Evolutionary conservation across 2,113 vertebrate species (phyloP).

Genomic region (Emydura subglobosa): DNA sequence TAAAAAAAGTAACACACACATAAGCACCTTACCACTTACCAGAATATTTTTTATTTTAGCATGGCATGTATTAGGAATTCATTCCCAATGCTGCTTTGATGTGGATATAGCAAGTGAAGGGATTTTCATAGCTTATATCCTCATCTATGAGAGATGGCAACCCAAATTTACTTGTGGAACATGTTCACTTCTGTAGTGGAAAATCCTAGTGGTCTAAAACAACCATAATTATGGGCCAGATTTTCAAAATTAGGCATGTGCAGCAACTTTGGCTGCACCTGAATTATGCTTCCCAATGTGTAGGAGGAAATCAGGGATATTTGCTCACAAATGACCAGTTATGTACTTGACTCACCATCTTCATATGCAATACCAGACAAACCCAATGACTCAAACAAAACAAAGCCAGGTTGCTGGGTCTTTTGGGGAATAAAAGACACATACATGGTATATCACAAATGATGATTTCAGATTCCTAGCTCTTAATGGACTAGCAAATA

Average conservation of each 20-base stretch:
- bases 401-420: accelerated
- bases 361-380: neutral
- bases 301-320: neutral
- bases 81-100: constrained; percentile 16
- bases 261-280: neutral
- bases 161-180: constrained; percentile 25
- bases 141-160: constrained; percentile 36
- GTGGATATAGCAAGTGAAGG: constrained; percentile 42
- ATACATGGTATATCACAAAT: accelerated
- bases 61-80: neutral
- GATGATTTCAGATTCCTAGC: neutral
- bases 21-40: constrained; percentile 2
- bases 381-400: neutral
- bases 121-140: constrained; percentile 54
- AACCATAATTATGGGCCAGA: neutral
- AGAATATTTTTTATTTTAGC: constrained; percentile 29
- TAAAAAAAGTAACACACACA: neutral
- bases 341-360: neutral
- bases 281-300: neutral
- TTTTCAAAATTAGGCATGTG: neutral
- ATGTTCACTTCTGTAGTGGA: neutral
- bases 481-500: neutral
- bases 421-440: neutral
- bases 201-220: neutral
- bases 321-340: neutral